phyloP scores from a whole-genome alignment of 2,888 invertebrate species.

The Pammene fasciana region DNA sequence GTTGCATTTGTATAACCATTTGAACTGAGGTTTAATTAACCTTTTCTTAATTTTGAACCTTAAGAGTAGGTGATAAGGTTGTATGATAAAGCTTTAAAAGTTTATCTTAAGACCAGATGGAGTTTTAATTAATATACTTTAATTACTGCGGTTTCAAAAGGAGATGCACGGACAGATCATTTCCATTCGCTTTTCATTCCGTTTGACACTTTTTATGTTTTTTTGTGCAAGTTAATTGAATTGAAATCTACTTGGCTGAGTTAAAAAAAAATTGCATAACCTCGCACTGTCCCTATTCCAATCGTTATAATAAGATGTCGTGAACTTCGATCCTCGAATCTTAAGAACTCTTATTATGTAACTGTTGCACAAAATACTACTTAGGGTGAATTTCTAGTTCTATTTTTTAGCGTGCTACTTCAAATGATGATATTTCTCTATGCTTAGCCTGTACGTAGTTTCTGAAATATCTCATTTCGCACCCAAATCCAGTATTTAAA shows the following conservation, averaged over 20 bases:
- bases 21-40: not conserved
- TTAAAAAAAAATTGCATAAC: too few species aligned
- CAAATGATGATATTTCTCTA: too few species aligned
- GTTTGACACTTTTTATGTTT: slow-evolving; percentile 12
- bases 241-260: not conserved
- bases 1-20: not conserved
- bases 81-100: not conserved
- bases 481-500: too few species aligned
- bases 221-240: slow-evolving; percentile 13
- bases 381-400: too few species aligned
- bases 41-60: slow-evolving; percentile 2
- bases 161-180: slow-evolving; percentile 15
- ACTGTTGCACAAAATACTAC: too few species aligned
- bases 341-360: too few species aligned
- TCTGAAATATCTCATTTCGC: too few species aligned
- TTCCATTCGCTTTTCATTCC: slow-evolving; percentile 21
- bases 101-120: slow-evolving; percentile 12
- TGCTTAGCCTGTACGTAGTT: too few species aligned
- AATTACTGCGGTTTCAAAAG: slow-evolving; percentile 33
- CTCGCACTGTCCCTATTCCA: too few species aligned
- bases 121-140: slow-evolving; percentile 41
- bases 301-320: too few species aligned
- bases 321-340: too few species aligned
- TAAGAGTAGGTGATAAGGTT: not conserved
- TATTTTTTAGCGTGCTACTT: too few species aligned